phyloP scores from a whole-genome alignment of 2,888 invertebrate species.

The Dascillus cervinus region DNA sequence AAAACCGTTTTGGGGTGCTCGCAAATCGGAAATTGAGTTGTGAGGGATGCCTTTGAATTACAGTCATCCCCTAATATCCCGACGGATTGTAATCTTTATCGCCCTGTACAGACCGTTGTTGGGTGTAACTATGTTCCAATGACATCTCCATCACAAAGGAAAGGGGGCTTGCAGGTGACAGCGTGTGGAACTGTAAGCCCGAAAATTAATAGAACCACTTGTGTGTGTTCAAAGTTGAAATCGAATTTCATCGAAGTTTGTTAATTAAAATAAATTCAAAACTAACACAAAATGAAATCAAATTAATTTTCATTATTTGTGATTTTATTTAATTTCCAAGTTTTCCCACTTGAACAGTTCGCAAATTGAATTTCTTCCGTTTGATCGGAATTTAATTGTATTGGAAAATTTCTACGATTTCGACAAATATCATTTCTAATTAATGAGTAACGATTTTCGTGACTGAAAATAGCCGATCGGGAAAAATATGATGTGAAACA shows the following conservation, averaged over 20 bases:
- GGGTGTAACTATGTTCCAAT: constrained; percentile 16
- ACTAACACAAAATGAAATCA: too few species aligned
- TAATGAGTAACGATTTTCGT: too few species aligned
- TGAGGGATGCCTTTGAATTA: constrained; percentile 12
- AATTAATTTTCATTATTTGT: constrained; percentile 9
- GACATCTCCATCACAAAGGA: constrained; percentile 20
- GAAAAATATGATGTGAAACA: too few species aligned
- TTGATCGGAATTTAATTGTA: constrained; percentile 17
- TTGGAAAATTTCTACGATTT: too few species aligned
- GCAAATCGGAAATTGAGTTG: constrained; percentile 11
- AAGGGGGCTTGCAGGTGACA: constrained; percentile 16
- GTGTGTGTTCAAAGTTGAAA: constrained; percentile 6
- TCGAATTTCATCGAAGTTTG: constrained; percentile 4
- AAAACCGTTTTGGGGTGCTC: background rate
- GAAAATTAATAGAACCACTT: constrained; percentile 12
- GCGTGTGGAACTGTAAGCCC: constrained; percentile 6
- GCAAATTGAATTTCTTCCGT: constrained; percentile 13
- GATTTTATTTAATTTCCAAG: constrained; percentile 10
- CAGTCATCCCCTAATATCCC: constrained; percentile 16
- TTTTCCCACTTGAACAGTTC: constrained; percentile 12
- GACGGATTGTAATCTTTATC: constrained; percentile 18
- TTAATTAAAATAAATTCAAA: too few species aligned
- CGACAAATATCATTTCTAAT: too few species aligned
- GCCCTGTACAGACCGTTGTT: constrained; percentile 15
- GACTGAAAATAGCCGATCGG: too few species aligned